Conservation (phyloP, 2,888 invertebrate species). For the Flexamia atlantica region DNA sequence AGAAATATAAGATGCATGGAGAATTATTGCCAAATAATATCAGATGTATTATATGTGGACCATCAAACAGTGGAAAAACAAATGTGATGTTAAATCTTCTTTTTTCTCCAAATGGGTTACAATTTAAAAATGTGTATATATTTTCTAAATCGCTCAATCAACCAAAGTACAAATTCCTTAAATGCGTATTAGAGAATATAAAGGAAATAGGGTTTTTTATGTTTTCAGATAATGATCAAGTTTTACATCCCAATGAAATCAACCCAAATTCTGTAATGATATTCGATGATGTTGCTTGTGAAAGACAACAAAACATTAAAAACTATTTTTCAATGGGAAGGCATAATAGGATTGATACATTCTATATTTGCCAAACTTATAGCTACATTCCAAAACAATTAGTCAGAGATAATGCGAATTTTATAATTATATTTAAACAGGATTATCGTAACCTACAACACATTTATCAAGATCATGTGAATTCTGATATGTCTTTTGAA, state of each 20-base stretch:
- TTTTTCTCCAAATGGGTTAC: neutral
- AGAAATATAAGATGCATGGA: neutral
- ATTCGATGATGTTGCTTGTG: slow-evolving; percentile 47
- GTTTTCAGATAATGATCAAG: slow-evolving; percentile 40
- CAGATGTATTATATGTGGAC: slow-evolving; percentile 44
- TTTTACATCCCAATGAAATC: slow-evolving; percentile 32
- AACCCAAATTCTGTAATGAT: slow-evolving; percentile 47
- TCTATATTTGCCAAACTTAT: slow-evolving; percentile 52
- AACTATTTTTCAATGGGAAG: slow-evolving; percentile 48
- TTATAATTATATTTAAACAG: slow-evolving; percentile 72
- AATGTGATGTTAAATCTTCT: slow-evolving; percentile 20
- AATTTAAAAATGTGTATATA: slow-evolving; percentile 25
- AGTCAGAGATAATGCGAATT: slow-evolving; percentile 73
- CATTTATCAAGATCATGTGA: slow-evolving; percentile 65
- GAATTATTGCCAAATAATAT: slow-evolving; percentile 10
- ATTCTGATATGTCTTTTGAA: slow-evolving; percentile 60
- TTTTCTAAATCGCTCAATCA: slow-evolving; percentile 51
- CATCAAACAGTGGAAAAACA: slow-evolving; percentile 27
- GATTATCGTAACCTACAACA: slow-evolving; percentile 72
- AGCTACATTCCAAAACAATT: slow-evolving; percentile 72
- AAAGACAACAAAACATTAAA: slow-evolving; percentile 46
- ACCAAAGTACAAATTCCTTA: slow-evolving; percentile 46
- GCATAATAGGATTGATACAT: slow-evolving; percentile 46
- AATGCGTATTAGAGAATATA: neutral
- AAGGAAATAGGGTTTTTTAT: slow-evolving; percentile 19